Base-by-base conservation (phyloP, 1,140 invertebrate genomes). In the Drosophila nannoptera region DNA sequence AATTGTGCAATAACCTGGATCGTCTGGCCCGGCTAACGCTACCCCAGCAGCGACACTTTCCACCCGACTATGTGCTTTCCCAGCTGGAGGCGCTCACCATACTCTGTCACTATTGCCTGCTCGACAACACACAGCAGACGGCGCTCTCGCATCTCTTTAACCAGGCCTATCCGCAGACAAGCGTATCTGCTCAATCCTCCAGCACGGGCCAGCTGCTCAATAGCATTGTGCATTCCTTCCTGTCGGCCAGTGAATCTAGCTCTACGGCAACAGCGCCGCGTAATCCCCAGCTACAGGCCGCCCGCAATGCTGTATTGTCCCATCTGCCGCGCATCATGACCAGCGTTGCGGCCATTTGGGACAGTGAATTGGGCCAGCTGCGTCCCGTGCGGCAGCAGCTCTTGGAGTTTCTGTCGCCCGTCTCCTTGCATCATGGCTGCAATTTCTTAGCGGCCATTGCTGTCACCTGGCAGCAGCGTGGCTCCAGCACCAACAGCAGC, bases 401-500 rank as follows among this genome's bases (percentile, higher is more conserved):
- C 31, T 88, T 98, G 54, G 95, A 97, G 86, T 94, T 97, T 60
- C 88, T 98, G 0, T 96, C 95, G 82, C 96, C 97, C 2, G 94
- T 98, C 48, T 96, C 96, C 11, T 92, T 96, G 42, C 94, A 96
- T 87, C 96, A 98, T 89, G 94, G 95, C 33, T 91, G 93, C 9
- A 94, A 94, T 86, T 96, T 98, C 67, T 90, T 98, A 52, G 94
- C 94, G 14, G 95, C 96, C 9, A 92, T 98, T 66, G 95, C 95
- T n/a, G 93, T 97, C 42, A 96, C 96, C 36, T 97, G 97, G 96
- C 94, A 96, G 87, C 96, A 97, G 77, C 91, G 94, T 52, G 91
- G 93, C 2, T 64, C 22, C 1, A 22, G 69, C 29, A 56, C 35
- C 11, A 58, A 48, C 5, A 62, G 50, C 9, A 60, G 32, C 16